Conservation (phyloP, 2,113 vertebrate genomes). For the Spermophilus dauricus region DNA sequence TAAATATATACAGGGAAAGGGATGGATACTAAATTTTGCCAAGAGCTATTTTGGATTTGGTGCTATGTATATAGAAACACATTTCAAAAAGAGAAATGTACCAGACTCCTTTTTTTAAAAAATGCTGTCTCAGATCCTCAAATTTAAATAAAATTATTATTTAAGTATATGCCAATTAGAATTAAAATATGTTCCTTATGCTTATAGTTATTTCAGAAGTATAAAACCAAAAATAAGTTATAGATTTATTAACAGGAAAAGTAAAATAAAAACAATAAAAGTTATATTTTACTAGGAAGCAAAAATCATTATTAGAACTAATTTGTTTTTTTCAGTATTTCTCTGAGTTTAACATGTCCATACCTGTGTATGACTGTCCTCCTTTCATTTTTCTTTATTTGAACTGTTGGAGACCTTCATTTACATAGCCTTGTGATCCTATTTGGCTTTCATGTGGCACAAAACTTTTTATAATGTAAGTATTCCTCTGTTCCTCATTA, state of each 20-base stretch:
- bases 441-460: neutral
- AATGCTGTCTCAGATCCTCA: neutral
- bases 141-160: conserved; percentile 25
- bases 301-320: neutral
- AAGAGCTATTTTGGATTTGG: neutral
- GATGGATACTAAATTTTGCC: neutral
- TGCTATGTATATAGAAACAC: neutral
- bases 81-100: neutral
- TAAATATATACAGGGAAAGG: neutral
- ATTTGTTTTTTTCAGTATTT: conserved; percentile 18
- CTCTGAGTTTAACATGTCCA: neutral
- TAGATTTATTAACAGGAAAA: conserved; percentile 31
- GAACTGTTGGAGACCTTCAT: conserved; percentile 5
- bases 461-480: neutral
- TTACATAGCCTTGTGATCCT: neutral
- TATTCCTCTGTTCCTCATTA: conserved; percentile 41
- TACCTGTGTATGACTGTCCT: neutral
- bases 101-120: neutral
- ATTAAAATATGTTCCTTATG: neutral
- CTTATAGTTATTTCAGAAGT: neutral
- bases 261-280: neutral
- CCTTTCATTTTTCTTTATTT: neutral
- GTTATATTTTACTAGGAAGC: neutral
- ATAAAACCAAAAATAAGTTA: neutral
- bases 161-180: neutral